phyloP scores from a whole-genome alignment of 2,113 vertebrate species.

The Ochotona princeps region DNA sequence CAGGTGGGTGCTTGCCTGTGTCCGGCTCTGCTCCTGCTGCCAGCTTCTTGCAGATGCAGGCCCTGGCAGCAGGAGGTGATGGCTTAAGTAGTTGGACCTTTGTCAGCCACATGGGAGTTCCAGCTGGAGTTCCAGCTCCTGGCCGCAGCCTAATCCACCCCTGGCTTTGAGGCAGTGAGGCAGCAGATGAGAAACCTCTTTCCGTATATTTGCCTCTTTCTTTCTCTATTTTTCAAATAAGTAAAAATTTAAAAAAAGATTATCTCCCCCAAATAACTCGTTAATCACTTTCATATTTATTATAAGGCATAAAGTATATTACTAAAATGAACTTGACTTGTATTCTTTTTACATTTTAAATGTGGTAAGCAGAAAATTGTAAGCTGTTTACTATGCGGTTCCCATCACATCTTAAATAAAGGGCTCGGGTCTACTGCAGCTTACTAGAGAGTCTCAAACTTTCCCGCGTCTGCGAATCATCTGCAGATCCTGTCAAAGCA shows the following conservation, averaged over 20 bases:
- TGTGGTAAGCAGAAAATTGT: neutral
- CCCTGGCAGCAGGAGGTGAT: too few relatives aligned
- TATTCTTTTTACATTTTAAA: conserved; percentile 28
- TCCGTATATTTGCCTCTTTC: too few relatives aligned
- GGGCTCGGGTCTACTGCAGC: neutral
- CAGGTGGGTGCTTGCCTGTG: too few relatives aligned
- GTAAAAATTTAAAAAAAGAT: neutral
- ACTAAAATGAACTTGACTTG: neutral
- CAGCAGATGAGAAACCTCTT: too few relatives aligned
- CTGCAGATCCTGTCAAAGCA: neutral
- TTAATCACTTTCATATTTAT: conserved; percentile 31
- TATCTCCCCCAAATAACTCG: neutral
- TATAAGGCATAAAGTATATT: conserved; percentile 31
- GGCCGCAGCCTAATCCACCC: too few relatives aligned
- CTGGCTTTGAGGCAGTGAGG: too few relatives aligned
- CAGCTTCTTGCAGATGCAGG: too few relatives aligned
- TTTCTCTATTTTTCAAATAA: too few relatives aligned
- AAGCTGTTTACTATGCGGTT: neutral
- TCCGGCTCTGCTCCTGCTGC: too few relatives aligned
- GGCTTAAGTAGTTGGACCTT: too few relatives aligned
- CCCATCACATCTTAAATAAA: neutral
- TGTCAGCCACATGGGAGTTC: too few relatives aligned
- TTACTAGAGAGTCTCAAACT: neutral
- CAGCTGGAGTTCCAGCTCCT: too few relatives aligned
- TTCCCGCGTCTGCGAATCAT: neutral